Conservation (phyloP, 1,140 invertebrate species). For the Eurosta solidaginis region DNA sequence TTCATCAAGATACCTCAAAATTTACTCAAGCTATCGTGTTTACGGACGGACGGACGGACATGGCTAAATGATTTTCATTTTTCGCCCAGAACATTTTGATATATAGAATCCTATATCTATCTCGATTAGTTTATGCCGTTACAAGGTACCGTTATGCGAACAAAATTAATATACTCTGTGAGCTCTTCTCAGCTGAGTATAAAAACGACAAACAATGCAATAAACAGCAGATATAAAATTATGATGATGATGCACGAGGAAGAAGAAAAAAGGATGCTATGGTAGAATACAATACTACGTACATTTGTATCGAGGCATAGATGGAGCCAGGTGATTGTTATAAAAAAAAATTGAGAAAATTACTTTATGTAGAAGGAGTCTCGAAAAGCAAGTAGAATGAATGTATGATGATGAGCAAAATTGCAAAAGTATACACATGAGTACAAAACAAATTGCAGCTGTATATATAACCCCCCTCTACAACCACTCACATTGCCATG, state of each 20-base stretch:
- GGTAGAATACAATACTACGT: no score
- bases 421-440: neutral
- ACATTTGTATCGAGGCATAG: no score
- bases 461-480: neutral
- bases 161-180: no score
- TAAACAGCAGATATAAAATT: neutral
- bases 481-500: neutral
- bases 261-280: neutral
- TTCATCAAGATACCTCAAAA: no score
- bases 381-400: neutral
- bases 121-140: no score
- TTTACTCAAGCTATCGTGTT: no score
- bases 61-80: no score
- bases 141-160: neutral
- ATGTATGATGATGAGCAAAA: neutral
- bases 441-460: no score
- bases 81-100: no score
- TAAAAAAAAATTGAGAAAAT: neutral
- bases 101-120: no score
- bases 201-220: neutral
- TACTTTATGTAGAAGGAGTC: neutral
- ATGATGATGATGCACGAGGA: neutral
- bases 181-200: neutral
- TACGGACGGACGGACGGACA: no score
- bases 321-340: neutral